Evolutionary conservation across 2,113 vertebrate genomes (phyloP).

Genomic region (Malurus alboscapulatus): DNA sequence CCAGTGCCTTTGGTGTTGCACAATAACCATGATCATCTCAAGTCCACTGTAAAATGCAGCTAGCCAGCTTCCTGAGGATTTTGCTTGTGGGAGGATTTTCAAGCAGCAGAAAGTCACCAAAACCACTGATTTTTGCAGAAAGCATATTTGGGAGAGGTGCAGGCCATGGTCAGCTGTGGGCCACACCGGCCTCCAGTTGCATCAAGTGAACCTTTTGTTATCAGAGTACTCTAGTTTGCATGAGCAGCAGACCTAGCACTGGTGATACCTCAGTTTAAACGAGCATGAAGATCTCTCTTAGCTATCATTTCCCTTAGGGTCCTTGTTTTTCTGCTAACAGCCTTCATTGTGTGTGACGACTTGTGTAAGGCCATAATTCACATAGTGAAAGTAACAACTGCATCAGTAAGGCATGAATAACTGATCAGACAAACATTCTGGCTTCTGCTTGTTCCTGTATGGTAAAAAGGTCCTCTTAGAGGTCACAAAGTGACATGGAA

Average conservation of each 20-base stretch:
- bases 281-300: background rate
- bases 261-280: background rate
- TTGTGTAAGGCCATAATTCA: background rate
- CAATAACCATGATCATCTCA: background rate
- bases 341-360: background rate
- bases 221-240: background rate
- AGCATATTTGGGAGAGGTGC: background rate
- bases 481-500: background rate
- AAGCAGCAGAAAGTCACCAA: background rate
- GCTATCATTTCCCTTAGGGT: background rate
- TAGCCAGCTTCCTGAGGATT: background rate
- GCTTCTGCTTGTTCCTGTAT: background rate
- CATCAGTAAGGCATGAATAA: background rate
- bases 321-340: background rate
- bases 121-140: background rate
- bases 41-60: background rate
- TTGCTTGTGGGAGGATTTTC: background rate
- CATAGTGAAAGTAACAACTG: background rate
- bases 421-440: background rate
- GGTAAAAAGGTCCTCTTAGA: background rate
- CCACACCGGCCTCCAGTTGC: background rate
- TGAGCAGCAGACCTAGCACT: background rate
- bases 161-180: background rate
- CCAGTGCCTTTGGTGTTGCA: background rate
- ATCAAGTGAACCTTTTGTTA: background rate